Percentiles rank a stretch among this genome's conserved stretches.
Evolutionary conservation across 2,888 invertebrate genomes (phyloP).

Genomic region (Xestia ashworthii): DNA sequence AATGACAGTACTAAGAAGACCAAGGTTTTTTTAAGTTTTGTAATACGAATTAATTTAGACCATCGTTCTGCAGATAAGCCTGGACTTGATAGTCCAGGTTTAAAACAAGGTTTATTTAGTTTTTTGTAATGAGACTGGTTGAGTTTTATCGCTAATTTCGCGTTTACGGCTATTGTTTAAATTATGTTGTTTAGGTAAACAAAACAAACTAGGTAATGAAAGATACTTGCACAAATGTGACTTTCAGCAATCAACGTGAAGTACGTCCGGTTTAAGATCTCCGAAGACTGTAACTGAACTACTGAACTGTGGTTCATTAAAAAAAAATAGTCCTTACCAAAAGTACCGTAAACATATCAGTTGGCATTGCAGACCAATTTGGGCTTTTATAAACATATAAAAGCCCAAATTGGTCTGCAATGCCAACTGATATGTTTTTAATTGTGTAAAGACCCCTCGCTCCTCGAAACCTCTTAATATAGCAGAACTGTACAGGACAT

Average conservation of each 20-base stretch:
- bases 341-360: no score
- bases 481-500: constrained; percentile 14
- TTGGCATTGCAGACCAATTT: no score
- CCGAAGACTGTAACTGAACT: no score
- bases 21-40: no score
- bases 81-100: no score
- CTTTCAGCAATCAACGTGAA: background rate
- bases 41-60: no score
- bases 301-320: no score
- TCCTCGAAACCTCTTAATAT: constrained; percentile 2
- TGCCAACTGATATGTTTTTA: background rate
- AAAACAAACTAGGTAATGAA: constrained; percentile 8
- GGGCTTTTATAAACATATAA: no score
- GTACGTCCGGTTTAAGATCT: background rate
- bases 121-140: no score
- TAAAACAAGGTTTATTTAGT: no score
- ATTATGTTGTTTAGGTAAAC: constrained; percentile 33
- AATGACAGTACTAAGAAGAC: no score
- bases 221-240: background rate
- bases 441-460: background rate
- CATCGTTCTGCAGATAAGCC: no score
- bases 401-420: background rate
- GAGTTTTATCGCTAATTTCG: constrained; percentile 54
- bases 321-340: background rate
- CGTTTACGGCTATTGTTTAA: constrained; percentile 49